phyloP scores from a whole-genome alignment of 2,113 vertebrate genomes.

The Callithrix jacchus region DNA sequence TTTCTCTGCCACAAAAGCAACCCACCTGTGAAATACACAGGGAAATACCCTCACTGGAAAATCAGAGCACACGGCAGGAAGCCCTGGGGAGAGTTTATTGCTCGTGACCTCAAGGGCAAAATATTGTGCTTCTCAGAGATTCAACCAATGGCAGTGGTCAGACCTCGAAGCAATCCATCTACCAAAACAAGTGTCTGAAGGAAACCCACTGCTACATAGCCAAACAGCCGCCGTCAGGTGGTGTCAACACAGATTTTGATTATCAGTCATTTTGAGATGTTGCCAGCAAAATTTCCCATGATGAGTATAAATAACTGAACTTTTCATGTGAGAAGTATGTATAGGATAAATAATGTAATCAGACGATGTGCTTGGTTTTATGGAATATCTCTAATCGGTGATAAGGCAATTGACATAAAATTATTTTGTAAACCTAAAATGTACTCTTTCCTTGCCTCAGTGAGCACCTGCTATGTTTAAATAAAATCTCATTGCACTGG shows the following conservation, averaged over 20 bases:
- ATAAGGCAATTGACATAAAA: neutral
- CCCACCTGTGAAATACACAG: no score
- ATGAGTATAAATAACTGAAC: constrained; percentile 17
- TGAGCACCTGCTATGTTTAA: neutral
- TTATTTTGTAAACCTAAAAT: constrained; percentile 35
- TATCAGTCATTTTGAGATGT: neutral
- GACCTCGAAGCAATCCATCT: neutral
- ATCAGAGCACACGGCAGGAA: neutral
- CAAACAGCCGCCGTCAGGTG: neutral
- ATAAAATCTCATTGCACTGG: neutral
- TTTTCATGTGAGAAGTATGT: neutral
- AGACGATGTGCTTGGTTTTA: neutral
- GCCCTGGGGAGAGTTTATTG: neutral
- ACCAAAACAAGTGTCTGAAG: neutral
- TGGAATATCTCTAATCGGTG: neutral
- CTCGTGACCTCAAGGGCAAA: neutral
- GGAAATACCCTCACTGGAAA: neutral
- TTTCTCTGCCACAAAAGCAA: neutral
- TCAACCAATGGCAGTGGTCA: neutral
- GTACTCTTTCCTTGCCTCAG: neutral
- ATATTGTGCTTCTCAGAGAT: neutral
- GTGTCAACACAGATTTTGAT: neutral
- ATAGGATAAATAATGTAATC: constrained; percentile 32
- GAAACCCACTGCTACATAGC: neutral
- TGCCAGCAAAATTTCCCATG: constrained; percentile 15